Evolutionary conservation across 1,140 invertebrate genomes (phyloP).

Genomic region (Globodera rostochiensis): DNA sequence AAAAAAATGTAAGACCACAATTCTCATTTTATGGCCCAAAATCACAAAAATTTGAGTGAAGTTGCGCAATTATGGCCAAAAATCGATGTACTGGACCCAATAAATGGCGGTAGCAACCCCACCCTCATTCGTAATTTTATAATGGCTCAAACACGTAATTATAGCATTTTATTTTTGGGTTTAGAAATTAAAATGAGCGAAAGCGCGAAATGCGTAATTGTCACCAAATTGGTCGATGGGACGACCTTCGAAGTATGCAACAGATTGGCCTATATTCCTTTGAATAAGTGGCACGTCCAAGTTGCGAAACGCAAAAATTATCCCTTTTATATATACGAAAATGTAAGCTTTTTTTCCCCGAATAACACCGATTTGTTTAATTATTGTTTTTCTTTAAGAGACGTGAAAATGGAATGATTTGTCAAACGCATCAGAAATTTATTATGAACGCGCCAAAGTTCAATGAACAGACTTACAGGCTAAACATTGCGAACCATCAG

Average conservation of each 20-base stretch:
- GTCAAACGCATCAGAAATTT: slow-evolving; percentile 28
- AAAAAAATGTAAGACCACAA: no score
- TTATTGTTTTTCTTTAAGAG: slow-evolving; percentile 25
- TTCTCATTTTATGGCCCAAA: no score
- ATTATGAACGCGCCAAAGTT: slow-evolving; percentile 33
- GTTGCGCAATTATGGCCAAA: no score
- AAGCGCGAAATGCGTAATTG: not conserved
- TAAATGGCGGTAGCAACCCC: no score
- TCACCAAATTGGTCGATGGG: not conserved
- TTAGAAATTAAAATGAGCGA: no score
- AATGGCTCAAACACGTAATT: no score
- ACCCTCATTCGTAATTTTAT: no score
- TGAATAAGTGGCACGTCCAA: not conserved
- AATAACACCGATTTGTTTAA: not conserved
- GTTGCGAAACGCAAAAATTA: slow-evolving; percentile 3
- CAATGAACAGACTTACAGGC: slow-evolving; percentile 29
- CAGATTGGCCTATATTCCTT: not conserved
- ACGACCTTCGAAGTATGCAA: not conserved
- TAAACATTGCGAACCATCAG: slow-evolving; percentile 26
- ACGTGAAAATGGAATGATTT: slow-evolving; percentile 20
- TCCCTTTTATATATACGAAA: not conserved
- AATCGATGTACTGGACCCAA: no score
- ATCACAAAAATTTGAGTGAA: no score
- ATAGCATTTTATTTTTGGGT: no score
- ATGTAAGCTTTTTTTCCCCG: not conserved